Base-by-base conservation (phyloP, 2,113 vertebrate species). In the Sinocyclocheilus grahami region DNA sequence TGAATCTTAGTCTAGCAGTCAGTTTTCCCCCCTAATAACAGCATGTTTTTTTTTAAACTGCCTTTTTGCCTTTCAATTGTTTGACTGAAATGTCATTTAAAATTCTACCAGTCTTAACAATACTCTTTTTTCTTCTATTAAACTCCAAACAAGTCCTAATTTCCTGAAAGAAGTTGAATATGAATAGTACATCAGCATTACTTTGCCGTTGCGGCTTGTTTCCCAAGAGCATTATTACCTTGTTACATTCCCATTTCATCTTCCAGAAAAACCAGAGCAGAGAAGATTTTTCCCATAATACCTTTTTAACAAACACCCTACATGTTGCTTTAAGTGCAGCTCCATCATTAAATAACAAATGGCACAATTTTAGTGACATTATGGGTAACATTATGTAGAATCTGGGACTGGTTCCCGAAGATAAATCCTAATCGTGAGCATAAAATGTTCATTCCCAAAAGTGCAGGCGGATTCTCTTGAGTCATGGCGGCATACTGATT, bases 391-490 rank as follows among this genome's bases (percentile, higher is more conserved):
- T 77, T 30, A 78, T 78, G 76, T 20, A 55, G 24, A 78, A 20
- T 55, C 16, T 3, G 27, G 51, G 51, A 74, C 24, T 5, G 11
- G 37, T 74, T 74, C 20, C 37, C 20, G 37, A 78, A 82, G 63
- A 53, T 37, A 69, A 33, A 71, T 37, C 81, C 27, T 55, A 71
- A 71, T 20, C 0, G 10, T 37, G 37, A 81, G 46, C 81, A 53
- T 53, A 65, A 81, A 81, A 81, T 24, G 78, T 81, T 63, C 20
- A 55, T 78, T 78, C 76, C 33, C 78, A 81, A 65, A 60, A 60
- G 33, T 46, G 79, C 14, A 51, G 80, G 22, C 46, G 14, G 75
- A 13, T 55, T 75, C 24, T 10, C 10, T 39, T 4, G 27, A 11
- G 39, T 33, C 74, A 16, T 48, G 0, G 39, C 30, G 16, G 39